Conservation (phyloP, 2,113 vertebrate species). For the Dasyornis broadbenti region DNA sequence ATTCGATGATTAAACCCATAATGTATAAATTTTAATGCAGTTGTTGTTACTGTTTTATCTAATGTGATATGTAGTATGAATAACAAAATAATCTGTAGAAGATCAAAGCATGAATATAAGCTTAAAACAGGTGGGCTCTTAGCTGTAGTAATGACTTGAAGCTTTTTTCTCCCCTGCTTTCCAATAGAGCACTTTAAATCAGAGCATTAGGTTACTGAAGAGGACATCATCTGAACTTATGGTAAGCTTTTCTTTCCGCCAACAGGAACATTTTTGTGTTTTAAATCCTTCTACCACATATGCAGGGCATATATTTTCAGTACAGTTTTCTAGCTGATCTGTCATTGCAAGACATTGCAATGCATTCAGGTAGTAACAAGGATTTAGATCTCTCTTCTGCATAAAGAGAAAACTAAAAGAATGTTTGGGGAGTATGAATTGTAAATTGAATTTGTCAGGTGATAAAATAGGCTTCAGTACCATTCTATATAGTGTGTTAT, state of each 20-base stretch:
- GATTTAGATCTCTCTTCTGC: not conserved
- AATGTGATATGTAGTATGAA: not conserved
- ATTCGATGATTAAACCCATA: not conserved
- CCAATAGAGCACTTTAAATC: slow-evolving; percentile 78
- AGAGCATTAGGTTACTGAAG: slow-evolving; percentile 81
- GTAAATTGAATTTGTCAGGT: not conserved
- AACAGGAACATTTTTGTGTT: not conserved
- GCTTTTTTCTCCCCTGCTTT: not conserved
- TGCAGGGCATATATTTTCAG: not conserved
- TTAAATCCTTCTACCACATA: rapidly evolving
- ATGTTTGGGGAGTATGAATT: not conserved
- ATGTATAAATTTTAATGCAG: not conserved
- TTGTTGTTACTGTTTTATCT: not conserved
- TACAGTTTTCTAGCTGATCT: not conserved
- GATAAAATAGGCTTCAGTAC: not conserved
- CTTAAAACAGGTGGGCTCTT: not conserved
- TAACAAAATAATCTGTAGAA: not conserved
- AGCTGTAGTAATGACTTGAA: not conserved
- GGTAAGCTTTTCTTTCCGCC: slow-evolving; percentile 68
- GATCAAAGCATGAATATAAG: not conserved
- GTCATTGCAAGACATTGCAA: not conserved
- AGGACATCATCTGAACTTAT: slow-evolving; percentile 74
- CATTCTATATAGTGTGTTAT: not conserved
- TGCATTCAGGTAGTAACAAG: not conserved
- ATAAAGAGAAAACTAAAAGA: not conserved